A percentile compares a stretch with the other conserved stretches of the same genome.
Evolutionary conservation across 2,113 vertebrate species (phyloP).

Genomic region (Notarius quadriscutis): DNA sequence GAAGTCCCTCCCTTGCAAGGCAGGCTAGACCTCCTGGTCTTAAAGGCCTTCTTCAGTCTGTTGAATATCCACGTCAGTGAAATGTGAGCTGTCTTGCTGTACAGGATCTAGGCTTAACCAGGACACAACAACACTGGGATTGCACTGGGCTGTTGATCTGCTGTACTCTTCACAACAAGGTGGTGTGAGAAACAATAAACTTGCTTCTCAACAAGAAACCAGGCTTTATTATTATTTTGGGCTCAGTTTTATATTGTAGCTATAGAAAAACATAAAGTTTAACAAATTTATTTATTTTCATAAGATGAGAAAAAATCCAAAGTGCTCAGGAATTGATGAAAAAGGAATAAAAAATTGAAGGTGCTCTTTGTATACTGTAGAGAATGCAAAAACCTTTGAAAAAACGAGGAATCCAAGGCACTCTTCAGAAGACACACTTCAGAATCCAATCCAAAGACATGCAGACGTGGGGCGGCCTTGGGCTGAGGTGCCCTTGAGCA

Average conservation of each 20-base stretch:
- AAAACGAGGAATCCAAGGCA: no score
- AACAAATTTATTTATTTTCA: no score
- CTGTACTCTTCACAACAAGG: not conserved
- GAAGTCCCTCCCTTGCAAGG: conserved; percentile 63
- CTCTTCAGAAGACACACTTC: no score
- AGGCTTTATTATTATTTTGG: not conserved
- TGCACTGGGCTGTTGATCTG: not conserved
- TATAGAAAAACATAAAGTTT: not conserved
- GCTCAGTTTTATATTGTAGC: not conserved
- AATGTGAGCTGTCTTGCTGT: conserved; percentile 17
- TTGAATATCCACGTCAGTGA: not conserved
- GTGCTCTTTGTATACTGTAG: no score
- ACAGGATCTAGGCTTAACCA: not conserved
- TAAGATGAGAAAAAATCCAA: no score
- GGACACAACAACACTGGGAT: not conserved
- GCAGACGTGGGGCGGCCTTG: no score
- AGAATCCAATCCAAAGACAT: no score
- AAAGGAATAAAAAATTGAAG: no score
- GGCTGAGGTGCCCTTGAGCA: no score
- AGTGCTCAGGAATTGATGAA: no score
- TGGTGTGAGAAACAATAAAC: not conserved
- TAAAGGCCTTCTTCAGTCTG: conserved; percentile 38
- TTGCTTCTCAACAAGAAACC: no score
- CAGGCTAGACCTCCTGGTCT: conserved; percentile 36
- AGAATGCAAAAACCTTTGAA: no score